A percentile compares a stretch with the other conserved stretches of the same genome.
These are phyloP conservation scores for Poliocrania exsul DNA, from an alignment of 2,797 vertebrate genomes.

Conservation along the genomic window DNA sequence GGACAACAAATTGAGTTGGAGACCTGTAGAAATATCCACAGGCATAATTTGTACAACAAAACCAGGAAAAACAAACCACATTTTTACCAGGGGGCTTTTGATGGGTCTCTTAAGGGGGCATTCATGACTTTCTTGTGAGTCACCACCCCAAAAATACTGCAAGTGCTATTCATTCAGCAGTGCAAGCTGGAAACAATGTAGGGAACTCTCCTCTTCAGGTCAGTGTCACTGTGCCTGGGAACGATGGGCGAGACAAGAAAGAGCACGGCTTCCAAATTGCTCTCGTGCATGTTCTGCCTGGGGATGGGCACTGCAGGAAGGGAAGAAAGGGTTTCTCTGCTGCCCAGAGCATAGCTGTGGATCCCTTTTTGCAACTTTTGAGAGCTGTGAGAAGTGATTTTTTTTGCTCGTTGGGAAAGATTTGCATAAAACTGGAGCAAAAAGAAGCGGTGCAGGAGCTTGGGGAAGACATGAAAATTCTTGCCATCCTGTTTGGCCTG, in stretches of 20 bases:
- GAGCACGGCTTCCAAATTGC: constrained; percentile 36
- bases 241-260: constrained; percentile 26
- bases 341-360: not conserved
- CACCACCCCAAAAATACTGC: constrained; percentile 67
- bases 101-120: constrained; percentile 19
- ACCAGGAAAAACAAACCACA: not conserved
- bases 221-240: not conserved
- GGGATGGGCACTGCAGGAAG: not conserved
- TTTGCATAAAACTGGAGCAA: fast-evolving
- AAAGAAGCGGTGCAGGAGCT: not conserved
- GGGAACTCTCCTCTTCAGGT: constrained; percentile 73
- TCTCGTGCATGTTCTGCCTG: constrained; percentile 19
- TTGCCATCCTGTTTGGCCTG: not conserved
- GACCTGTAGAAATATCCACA: not conserved
- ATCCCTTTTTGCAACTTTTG: not conserved
- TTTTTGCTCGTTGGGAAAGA: not conserved
- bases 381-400: not conserved
- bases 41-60: not conserved
- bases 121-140: constrained; percentile 68
- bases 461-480: not conserved
- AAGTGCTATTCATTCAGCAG: constrained; percentile 32
- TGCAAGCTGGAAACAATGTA: constrained; percentile 73
- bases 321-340: not conserved
- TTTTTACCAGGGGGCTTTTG: constrained; percentile 34
- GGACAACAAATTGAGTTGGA: not conserved